phyloP scores from a whole-genome alignment of 2,797 vertebrate species.

The Pogoniulus pusillus region DNA sequence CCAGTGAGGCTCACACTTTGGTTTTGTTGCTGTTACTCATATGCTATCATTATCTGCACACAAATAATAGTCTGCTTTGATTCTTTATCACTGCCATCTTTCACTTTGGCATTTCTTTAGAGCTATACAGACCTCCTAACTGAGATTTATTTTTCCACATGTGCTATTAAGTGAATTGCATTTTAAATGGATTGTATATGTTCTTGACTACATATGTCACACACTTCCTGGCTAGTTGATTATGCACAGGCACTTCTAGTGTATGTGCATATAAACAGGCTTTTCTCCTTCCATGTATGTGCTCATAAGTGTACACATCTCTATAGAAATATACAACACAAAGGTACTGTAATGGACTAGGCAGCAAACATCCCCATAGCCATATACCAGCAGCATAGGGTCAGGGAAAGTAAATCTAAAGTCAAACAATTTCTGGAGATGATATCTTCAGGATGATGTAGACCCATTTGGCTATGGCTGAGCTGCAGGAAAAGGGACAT shows the following conservation, averaged over 20 bases:
- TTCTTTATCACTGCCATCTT: not conserved
- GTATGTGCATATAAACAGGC: not conserved
- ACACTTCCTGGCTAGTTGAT: fast-evolving
- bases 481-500: not conserved
- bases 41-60: not conserved
- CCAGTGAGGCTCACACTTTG: fast-evolving
- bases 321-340: not conserved
- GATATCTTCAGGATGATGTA: not conserved
- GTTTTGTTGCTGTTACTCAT: too few relatives aligned
- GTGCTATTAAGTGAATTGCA: not conserved
- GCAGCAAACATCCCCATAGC: not conserved
- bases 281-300: not conserved
- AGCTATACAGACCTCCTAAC: not conserved
- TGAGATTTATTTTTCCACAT: not conserved
- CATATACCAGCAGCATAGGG: not conserved
- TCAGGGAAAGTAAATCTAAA: not conserved
- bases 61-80: not conserved
- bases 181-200: not conserved
- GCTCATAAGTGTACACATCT: fast-evolving
- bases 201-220: not conserved
- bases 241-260: not conserved
- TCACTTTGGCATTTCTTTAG: not conserved
- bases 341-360: not conserved
- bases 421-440: not conserved
- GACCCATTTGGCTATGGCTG: not conserved